Evolutionary conservation across 2,888 invertebrate species (phyloP).

Genomic region (Eristalinus sepulchralis): DNA sequence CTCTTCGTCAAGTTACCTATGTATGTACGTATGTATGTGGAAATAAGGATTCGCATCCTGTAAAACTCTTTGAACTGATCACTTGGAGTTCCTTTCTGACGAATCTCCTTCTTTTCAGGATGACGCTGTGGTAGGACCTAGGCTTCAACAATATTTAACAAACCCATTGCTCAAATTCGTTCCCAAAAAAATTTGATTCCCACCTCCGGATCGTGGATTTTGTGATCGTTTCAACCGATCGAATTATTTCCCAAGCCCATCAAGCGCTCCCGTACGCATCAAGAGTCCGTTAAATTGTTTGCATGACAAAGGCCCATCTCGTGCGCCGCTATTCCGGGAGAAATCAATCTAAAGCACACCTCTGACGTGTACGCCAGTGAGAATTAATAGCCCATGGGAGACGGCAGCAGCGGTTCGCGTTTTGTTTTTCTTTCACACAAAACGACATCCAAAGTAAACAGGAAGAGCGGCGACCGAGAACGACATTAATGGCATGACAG

Average conservation of each 20-base stretch:
- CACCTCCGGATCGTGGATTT: background rate
- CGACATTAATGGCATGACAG: constrained; percentile 61
- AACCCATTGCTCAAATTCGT: too few species aligned
- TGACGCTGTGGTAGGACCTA: too few species aligned
- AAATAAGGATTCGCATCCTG: too few species aligned
- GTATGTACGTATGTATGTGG: too few species aligned
- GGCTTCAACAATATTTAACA: too few species aligned
- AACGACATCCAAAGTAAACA: constrained; percentile 49
- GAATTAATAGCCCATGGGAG: constrained; percentile 32
- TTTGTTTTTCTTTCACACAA: constrained; percentile 66
- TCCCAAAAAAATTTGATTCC: background rate
- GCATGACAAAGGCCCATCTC: constrained; percentile 5
- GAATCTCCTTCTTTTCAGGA: too few species aligned
- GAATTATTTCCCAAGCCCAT: background rate
- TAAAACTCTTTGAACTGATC: too few species aligned
- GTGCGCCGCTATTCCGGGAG: constrained; percentile 11
- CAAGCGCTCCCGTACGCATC: background rate
- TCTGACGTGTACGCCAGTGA: background rate
- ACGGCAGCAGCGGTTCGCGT: constrained; percentile 8
- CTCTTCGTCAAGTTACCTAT: too few species aligned
- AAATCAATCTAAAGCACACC: constrained; percentile 7
- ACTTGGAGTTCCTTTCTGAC: too few species aligned
- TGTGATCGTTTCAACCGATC: background rate
- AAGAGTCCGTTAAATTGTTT: background rate
- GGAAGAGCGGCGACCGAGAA: constrained; percentile 44